Conservation (phyloP, 2,113 vertebrate species). For the Ochotona curzoniae region DNA sequence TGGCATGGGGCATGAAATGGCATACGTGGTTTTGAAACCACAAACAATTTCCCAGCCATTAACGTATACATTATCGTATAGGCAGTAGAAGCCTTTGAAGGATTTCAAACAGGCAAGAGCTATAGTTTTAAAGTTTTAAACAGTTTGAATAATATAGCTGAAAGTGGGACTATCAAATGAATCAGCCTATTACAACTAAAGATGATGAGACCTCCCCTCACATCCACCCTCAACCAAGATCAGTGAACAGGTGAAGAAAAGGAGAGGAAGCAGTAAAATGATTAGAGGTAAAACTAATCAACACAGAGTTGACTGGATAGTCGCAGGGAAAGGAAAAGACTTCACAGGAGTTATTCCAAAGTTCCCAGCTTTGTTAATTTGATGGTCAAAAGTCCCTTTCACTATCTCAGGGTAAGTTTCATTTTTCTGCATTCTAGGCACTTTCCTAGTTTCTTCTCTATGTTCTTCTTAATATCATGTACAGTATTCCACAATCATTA, state of each 20-base stretch:
- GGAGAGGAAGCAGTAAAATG: background rate
- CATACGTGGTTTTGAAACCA: background rate
- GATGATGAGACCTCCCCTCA: background rate
- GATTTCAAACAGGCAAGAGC: background rate
- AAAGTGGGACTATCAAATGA: background rate
- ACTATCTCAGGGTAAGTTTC: background rate
- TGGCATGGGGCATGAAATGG: background rate
- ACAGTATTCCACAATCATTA: background rate
- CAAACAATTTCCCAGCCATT: background rate
- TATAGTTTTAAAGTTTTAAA: background rate
- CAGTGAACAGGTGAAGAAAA: background rate
- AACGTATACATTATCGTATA: background rate
- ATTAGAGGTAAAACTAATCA: background rate
- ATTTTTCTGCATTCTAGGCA: background rate
- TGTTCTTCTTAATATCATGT: background rate
- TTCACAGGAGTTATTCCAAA: background rate
- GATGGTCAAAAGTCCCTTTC: background rate
- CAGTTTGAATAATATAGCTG: background rate
- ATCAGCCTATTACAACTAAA: background rate
- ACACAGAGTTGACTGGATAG: background rate
- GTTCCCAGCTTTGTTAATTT: background rate
- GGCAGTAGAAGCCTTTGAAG: background rate
- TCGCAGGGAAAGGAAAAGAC: background rate
- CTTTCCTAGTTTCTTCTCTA: background rate
- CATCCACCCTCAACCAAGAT: too few species aligned